Evolutionary conservation across 2,888 invertebrate species (phyloP).

Genomic region (Cacoxenus indagator): DNA sequence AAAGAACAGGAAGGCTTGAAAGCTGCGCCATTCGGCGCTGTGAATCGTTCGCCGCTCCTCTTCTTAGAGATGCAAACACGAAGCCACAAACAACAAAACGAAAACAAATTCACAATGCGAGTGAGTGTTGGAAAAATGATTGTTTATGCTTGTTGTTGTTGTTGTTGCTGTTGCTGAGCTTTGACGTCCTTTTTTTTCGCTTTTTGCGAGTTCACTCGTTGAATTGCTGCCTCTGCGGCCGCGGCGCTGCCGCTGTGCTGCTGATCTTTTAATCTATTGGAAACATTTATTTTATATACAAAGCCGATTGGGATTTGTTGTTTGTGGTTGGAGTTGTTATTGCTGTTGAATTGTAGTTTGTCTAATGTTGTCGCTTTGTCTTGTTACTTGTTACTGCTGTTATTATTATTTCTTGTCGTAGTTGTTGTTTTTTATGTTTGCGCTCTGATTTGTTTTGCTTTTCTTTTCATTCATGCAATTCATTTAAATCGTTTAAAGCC

Average conservation of each 20-base stretch:
- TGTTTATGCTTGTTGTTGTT: conserved; percentile 5
- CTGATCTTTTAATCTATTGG: conserved; percentile 64
- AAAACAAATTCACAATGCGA: background rate
- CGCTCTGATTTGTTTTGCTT: conserved; percentile 14
- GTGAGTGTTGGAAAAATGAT: conserved; percentile 20
- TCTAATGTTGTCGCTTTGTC: conserved; percentile 43
- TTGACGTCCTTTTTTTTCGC: background rate
- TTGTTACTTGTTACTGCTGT: conserved; percentile 7
- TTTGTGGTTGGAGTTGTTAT: conserved; percentile 26
- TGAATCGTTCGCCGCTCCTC: background rate
- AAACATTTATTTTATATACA: conserved; percentile 55
- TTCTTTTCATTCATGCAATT: background rate
- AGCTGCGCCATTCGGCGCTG: conserved; percentile 10
- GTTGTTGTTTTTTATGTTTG: conserved; percentile 50
- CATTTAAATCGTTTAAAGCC: conserved; percentile 45
- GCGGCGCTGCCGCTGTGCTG: conserved; percentile 35
- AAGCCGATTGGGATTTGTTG: conserved; percentile 17
- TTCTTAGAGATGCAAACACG: background rate
- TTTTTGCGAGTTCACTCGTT: conserved; percentile 5
- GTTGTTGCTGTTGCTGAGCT: conserved; percentile 7
- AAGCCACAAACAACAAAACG: background rate
- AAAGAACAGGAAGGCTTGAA: background rate
- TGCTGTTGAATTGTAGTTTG: conserved; percentile 38
- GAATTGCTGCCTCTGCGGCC: conserved; percentile 50
- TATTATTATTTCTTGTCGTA: conserved; percentile 22